phyloP scores from a whole-genome alignment of 53 echinoderm and acorn worm genomes.

The Patiria pectinifera region DNA sequence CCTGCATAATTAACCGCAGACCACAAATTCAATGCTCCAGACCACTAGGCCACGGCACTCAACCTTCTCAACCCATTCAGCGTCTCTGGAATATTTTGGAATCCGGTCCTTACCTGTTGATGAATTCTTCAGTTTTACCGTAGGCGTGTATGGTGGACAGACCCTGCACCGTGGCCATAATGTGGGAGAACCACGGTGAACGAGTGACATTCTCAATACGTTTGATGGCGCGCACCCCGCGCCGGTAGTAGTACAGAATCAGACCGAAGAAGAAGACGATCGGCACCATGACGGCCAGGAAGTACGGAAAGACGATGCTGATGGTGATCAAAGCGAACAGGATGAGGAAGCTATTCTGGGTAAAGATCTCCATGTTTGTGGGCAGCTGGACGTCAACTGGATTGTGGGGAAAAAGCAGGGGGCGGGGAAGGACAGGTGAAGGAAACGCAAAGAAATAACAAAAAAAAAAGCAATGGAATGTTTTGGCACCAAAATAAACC shows the following conservation, averaged over 20 bases:
- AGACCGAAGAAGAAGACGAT: conserved; percentile 75
- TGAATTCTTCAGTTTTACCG: conserved; percentile 86
- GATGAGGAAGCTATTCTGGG: conserved; percentile 83
- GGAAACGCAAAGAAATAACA: background rate
- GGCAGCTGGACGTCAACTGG: conserved; percentile 94
- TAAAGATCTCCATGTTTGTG: conserved; percentile 84
- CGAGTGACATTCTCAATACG: conserved; percentile 94
- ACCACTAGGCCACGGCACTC: no score
- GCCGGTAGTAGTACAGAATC: conserved; percentile 86
- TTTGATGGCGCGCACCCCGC: conserved; percentile 89
- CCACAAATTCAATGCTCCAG: no score
- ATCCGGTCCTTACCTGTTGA: conserved; percentile 68
- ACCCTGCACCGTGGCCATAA: conserved; percentile 94
- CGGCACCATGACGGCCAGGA: conserved; percentile 77
- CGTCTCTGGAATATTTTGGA: background rate
- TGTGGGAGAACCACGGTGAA: conserved; percentile 98
- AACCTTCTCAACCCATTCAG: no score
- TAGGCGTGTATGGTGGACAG: conserved; percentile 94
- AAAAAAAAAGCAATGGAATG: background rate
- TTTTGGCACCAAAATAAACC: no score
- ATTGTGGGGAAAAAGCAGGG: background rate
- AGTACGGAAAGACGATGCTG: conserved; percentile 78
- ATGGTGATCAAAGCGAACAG: conserved; percentile 85
- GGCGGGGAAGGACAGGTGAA: background rate
- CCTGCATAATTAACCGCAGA: no score